Base-by-base conservation (phyloP, 2,797 vertebrate species). In the Sebastes itinus region DNA sequence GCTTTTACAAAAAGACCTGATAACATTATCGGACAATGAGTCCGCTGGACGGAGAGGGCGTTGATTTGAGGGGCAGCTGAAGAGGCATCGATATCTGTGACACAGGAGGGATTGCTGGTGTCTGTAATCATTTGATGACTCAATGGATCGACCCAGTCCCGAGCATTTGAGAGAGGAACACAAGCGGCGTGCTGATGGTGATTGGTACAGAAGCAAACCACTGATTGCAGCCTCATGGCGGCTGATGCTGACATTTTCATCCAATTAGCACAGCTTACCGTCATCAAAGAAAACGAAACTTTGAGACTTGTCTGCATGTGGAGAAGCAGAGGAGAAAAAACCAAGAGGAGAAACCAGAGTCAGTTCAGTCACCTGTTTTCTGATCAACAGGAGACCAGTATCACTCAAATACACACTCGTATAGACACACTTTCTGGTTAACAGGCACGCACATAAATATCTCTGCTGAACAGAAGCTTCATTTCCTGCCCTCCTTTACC, bases 241-340 rank as follows among this genome's bases (percentile, higher is more conserved):
- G 87, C 82, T 67, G 85, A 86, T 75, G 87, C 82, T 89, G 92
- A 94, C 91, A 94, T 90, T 92, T 89, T 87, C 83, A 90, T 89
- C 92, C 92, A 92, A 93, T 94, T 92, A 93, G 85, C 92, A 91
- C 78, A 87, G 89, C 96, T 96, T 96, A 96, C 96, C 96, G 91
- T 96, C 94, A 85, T 96, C 95, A 96, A 93, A 96, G 94, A 96
- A 96, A 96, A 95, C 92, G 92, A 96, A 96, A 95, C 92, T 96
- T 87, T 95, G 92, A 92, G 94, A 96, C 85, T 92, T 94, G 93
- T 95, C 96, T 96, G 96, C 93, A 82, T 92, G 87, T 64, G 84
- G 88, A 90, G 84, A 82, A 72, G 77, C 66, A 88, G 64, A 82
- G 60, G 89, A 68, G 89, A 68, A 89, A 72, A 81, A 80, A 88